Evolutionary conservation across 2,797 vertebrate genomes (phyloP).

Genomic region (Epinephelus awoara): DNA sequence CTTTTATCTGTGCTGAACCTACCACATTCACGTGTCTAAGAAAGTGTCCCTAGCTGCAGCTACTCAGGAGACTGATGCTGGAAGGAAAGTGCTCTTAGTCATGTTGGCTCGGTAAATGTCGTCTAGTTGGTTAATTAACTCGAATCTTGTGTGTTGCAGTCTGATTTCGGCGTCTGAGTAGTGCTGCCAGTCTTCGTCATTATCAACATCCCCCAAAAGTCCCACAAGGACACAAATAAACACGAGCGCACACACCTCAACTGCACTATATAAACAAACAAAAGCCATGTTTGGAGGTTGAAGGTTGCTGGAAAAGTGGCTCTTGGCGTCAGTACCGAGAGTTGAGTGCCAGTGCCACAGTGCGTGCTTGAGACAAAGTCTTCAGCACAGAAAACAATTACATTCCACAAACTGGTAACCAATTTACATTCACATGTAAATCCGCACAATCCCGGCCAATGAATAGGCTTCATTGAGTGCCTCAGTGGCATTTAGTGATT

Average conservation of each 20-base stretch:
- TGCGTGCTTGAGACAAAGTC: constrained; percentile 33
- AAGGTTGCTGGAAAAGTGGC: constrained; percentile 9
- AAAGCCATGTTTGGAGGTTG: background rate
- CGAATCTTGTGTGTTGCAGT: constrained; percentile 2
- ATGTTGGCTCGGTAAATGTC: constrained; percentile 30
- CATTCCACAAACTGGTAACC: constrained; percentile 37
- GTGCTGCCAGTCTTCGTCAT: constrained; percentile 36
- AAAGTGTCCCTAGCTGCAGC: background rate
- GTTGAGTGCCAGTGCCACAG: background rate
- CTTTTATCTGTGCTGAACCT: background rate
- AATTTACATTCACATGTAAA: constrained; percentile 68
- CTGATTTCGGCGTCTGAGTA: constrained; percentile 47
- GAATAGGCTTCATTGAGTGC: constrained; percentile 53
- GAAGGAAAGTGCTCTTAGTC: constrained; percentile 26
- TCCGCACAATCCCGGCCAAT: constrained; percentile 34
- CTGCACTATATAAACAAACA: constrained; percentile 13
- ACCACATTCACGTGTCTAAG: background rate
- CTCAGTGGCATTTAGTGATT: constrained; percentile 67
- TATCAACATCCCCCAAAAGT: constrained; percentile 14
- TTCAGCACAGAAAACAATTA: constrained; percentile 51
- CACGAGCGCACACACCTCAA: background rate
- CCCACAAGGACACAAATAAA: constrained; percentile 11
- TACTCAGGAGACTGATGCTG: background rate
- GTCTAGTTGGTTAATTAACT: constrained; percentile 36
- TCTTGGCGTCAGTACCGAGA: background rate